phyloP scores from a whole-genome alignment of 2,113 vertebrate species.

The Tapirus terrestris region DNA sequence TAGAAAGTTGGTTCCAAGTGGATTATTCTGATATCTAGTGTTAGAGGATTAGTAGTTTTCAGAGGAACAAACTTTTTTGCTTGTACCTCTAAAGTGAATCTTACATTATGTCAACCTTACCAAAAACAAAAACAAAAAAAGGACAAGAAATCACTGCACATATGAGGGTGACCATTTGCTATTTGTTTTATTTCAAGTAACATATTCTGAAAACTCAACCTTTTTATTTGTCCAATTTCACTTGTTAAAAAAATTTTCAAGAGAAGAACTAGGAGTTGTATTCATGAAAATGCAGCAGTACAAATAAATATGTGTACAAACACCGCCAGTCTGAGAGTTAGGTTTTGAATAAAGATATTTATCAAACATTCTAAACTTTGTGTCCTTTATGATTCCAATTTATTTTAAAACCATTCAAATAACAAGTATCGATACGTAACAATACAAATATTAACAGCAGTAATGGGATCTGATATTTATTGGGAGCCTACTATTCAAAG shows the following conservation, averaged over 20 bases:
- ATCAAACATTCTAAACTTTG: neutral
- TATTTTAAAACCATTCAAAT: neutral
- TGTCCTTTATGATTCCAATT: neutral
- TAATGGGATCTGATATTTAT: neutral
- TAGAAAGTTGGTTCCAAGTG: constrained; percentile 11
- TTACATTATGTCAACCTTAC: neutral
- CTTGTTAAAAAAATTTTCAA: neutral
- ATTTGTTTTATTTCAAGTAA: neutral
- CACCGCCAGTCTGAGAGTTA: neutral
- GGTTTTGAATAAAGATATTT: neutral
- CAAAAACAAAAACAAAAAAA: neutral
- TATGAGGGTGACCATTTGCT: neutral
- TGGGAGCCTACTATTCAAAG: neutral
- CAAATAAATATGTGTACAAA: neutral
- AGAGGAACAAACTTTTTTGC: neutral
- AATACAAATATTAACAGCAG: neutral
- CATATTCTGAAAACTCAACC: neutral
- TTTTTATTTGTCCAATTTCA: neutral
- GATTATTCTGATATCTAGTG: neutral
- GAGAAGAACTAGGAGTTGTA: neutral
- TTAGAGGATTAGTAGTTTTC: neutral
- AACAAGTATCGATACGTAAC: neutral
- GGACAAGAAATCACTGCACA: neutral
- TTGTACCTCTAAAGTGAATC: constrained; percentile 11
- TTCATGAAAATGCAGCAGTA: neutral